These are phyloP conservation scores for Sebastes hopkinsi DNA, from an alignment of 2,797 vertebrate genomes.

Conservation along the genomic window DNA sequence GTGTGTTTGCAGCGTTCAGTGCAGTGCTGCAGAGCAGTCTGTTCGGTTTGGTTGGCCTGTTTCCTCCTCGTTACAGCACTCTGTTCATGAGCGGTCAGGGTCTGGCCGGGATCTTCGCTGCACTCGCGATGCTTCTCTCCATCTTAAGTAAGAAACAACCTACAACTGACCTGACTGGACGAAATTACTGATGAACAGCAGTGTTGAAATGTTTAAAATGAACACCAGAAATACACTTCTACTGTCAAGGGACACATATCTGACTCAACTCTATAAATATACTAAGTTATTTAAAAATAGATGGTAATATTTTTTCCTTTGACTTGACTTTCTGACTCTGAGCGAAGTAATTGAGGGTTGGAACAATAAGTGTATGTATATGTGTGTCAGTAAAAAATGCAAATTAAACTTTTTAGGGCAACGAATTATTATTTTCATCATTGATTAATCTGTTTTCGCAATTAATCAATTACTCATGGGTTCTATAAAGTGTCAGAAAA, in stretches of 20 bases:
- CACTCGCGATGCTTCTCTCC: slow-evolving; percentile 89
- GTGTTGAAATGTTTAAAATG: not conserved
- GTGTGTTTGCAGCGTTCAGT: slow-evolving; percentile 75
- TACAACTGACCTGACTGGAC: not conserved
- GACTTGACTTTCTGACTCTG: not conserved
- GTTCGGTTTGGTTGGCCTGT: slow-evolving; percentile 88
- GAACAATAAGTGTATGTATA: not conserved
- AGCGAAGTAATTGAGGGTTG: not conserved
- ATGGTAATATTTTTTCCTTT: not conserved
- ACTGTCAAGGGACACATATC: not conserved
- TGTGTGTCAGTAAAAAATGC: not conserved
- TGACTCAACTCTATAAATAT: not conserved
- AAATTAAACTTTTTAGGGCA: not conserved
- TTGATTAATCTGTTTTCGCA: not conserved
- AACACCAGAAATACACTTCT: not conserved
- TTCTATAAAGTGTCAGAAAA: not conserved
- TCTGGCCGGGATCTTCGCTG: slow-evolving; percentile 89
- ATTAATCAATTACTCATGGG: not conserved
- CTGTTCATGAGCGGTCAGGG: slow-evolving; percentile 96
- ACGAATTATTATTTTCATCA: not conserved
- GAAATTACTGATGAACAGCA: not conserved
- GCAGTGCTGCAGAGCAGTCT: slow-evolving; percentile 93
- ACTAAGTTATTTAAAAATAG: not conserved
- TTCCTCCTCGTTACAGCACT: slow-evolving; percentile 89
- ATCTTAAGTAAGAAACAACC: slow-evolving; percentile 85